phyloP scores from a whole-genome alignment of 2,113 vertebrate species.

The Periophthalmodon schlosseri region DNA sequence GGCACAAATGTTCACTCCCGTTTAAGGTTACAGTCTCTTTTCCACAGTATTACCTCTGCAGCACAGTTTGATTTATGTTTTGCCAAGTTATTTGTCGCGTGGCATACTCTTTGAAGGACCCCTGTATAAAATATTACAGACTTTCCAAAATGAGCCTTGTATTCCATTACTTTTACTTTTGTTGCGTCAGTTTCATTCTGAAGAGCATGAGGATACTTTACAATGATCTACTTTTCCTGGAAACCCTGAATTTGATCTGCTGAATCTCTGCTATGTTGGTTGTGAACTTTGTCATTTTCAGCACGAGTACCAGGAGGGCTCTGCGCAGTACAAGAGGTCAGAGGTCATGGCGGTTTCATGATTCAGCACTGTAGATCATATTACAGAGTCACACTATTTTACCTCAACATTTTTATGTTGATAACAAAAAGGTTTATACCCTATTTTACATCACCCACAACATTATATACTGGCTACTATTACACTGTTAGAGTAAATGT shows the following conservation, averaged over 20 bases:
- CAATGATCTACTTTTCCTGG: constrained; percentile 5
- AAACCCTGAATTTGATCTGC: constrained; percentile 37
- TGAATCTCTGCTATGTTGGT: constrained; percentile 19
- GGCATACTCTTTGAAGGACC: background rate
- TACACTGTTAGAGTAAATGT: too few relatives aligned
- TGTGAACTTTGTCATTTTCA: constrained; percentile 60
- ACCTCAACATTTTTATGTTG: background rate
- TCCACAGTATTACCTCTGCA: background rate
- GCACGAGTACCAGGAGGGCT: constrained; percentile 23
- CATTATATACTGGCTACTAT: background rate
- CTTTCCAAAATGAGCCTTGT: background rate
- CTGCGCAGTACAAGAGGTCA: constrained; percentile 11
- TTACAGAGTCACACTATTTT: background rate
- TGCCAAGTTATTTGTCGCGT: background rate
- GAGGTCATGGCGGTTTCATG: constrained; percentile 40
- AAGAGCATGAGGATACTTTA: constrained; percentile 12
- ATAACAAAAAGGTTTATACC: background rate
- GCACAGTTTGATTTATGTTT: constrained; percentile 1
- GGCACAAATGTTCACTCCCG: constrained; percentile 21
- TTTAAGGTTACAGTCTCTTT: constrained; percentile 46
- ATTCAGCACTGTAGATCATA: background rate
- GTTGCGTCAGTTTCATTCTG: background rate
- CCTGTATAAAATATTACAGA: background rate
- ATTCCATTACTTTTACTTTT: background rate
- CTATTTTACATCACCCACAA: background rate